Base-by-base conservation (phyloP, 1,140 invertebrate species). In the Drosophila oshimai region DNA sequence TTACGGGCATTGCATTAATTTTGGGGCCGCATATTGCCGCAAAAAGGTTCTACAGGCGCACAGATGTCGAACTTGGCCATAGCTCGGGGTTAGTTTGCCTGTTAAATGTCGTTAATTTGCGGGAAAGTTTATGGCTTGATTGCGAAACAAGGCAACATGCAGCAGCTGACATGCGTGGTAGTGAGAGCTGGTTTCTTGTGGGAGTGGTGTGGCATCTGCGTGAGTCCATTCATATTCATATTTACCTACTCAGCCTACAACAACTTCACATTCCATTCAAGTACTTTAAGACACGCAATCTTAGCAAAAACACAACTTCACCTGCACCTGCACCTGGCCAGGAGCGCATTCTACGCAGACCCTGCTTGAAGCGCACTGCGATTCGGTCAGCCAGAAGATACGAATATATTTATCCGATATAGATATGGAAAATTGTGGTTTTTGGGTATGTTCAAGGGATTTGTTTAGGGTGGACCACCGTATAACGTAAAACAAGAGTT, bases 231-330 rank as follows among this genome's bases (percentile, higher is more conserved):
- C 64, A 44, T 50, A 61, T 37, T 46, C 65, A 58, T 61, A 87
- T 80, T 86, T 87, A 86, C 80, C 80, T 86, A 86, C 55, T 51
- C 24, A 60, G 65, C 80, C 80, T 80, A 86, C 58, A 64, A 60
- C 57, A 71, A 72, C 71, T 42, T 75, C 55, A 50, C 80, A 84
- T 84, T 79, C 68, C 76, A 81, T 70, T 75, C 75, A 86, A 87
- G 72, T 67, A 65, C 65, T 54, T 55, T 61, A 86, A 33, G 49
- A 87, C 68, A 87, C 81, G 75, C 70, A 62, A 80, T 61, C 51
- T 45, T 69, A 72, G 42, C 80, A 64, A 80, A 86, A 73, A 75
- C 81, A 65, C 50, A 81, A 76, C 42, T 73, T 68, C 75, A 80
- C 67, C 81, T 70, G 42, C 62, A 65, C 62, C 62, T 41, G 54